These are phyloP conservation scores for Champsocephalus gunnari DNA, from an alignment of 2,797 vertebrate genomes.

Conservation along the genomic window DNA sequence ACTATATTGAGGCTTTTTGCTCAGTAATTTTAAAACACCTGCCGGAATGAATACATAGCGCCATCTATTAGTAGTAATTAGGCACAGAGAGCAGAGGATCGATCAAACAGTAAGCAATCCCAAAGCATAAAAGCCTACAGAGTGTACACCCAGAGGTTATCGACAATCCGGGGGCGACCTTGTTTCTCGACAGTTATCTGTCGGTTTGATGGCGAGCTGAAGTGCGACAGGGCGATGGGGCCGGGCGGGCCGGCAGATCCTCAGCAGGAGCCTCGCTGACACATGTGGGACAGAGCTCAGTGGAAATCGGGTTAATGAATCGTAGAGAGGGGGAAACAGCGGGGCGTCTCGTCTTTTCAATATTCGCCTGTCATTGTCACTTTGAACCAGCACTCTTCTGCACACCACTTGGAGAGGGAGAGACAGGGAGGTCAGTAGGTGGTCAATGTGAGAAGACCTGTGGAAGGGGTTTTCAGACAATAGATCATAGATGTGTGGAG, in stretches of 20 bases:
- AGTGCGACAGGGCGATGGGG: conserved; percentile 48
- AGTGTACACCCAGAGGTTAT: conserved; percentile 18
- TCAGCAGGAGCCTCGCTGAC: conserved; percentile 78
- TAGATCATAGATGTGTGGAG: conserved; percentile 58
- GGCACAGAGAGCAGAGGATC: conserved; percentile 2
- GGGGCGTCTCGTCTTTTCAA: conserved; percentile 72
- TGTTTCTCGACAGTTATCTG: conserved; percentile 81
- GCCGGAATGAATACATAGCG: conserved; percentile 7
- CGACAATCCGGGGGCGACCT: conserved; percentile 35
- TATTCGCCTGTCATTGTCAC: conserved; percentile 71
- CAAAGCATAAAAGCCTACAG: background rate
- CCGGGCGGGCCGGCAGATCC: conserved; percentile 49
- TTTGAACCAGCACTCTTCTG: conserved; percentile 62
- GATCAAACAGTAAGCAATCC: conserved; percentile 2
- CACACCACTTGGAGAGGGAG: conserved; percentile 34
- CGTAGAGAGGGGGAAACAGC: conserved; percentile 56
- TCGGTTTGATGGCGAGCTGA: conserved; percentile 84
- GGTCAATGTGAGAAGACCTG: conserved; percentile 59
- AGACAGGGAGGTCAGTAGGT: conserved; percentile 67
- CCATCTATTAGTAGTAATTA: conserved; percentile 8
- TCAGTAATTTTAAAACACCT: conserved; percentile 15
- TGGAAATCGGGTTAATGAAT: conserved; percentile 85
- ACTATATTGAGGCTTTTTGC: background rate
- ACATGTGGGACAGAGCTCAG: conserved; percentile 83
- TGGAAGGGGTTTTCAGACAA: conserved; percentile 66